Base-by-base conservation (phyloP, 2,797 vertebrate species). In the Prunella strophiata region DNA sequence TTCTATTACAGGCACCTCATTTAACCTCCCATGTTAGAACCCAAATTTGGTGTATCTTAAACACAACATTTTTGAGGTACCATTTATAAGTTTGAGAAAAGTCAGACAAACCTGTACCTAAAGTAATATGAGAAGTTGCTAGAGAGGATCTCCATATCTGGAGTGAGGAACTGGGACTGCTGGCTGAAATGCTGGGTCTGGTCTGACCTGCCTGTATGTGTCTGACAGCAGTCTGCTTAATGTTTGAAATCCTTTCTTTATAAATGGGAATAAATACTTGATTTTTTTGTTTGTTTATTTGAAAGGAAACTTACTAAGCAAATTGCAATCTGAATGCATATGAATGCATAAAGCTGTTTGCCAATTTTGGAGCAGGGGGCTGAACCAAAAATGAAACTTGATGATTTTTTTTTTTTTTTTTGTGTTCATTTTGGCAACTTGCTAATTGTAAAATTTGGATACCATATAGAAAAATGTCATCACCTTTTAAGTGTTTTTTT, bases 341-440 rank as follows among this genome's bases (percentile, higher is more conserved):
- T 2, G 16, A 87, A 21, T 45, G 18, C 23, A 19, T 54, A 23
- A 91, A 84, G 11, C 23, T 88, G 14, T 72, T 68, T 10, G 22
- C 14, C 45, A 27, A 0, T 55, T 43, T 57, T 7, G 9, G 21
- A n/a, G 36, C 10, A 10, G 6, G 2, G 7, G 15, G 4, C 1
- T 1, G 11, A 40, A 36, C 1, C 13, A 26, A 58, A 78, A 58
- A 25, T 42, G 4, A 63, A 27, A 30, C 23, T n/a, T 72, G 47
- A 61, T 58, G 36, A 36, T 36, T 36, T 36, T 36, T 36, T 36
- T 36, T 36, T n/a, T 18, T 51, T 5, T 59, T 70, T 84, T 36
- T n/a, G 23, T 58, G 5, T 59, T 80, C 89, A 12, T 43, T 89
- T 61, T 66, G 50, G 26, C 36, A 26, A 26, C 18, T 91, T 78